Percentiles rank a stretch among this genome's conserved stretches.
Conservation (phyloP, 2,888 invertebrate genomes). For the Tineola bisselliella region DNA sequence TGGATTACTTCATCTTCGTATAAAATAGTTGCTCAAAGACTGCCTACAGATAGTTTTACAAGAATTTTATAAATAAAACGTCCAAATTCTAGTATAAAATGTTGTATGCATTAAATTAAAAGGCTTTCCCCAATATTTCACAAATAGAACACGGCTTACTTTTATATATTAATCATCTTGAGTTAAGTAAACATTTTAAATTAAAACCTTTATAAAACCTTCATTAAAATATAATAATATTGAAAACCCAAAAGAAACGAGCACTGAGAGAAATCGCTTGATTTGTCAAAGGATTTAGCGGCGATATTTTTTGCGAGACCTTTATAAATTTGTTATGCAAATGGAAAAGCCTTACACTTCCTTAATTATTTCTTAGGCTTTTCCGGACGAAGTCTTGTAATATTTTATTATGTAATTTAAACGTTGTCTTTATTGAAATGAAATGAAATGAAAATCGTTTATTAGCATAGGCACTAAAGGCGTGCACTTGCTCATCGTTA, state of each 20-base stretch:
- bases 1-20: no score
- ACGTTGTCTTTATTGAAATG: no score
- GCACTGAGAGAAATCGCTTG: constrained; percentile 23
- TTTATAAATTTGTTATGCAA: constrained; percentile 53
- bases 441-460: no score
- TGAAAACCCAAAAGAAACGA: constrained; percentile 20
- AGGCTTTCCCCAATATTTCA: no score
- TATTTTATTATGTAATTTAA: constrained; percentile 55
- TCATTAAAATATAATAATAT: constrained; percentile 21
- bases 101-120: no score
- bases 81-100: no score
- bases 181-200: constrained; percentile 16
- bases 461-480: no score
- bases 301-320: constrained; percentile 37
- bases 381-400: constrained; percentile 34
- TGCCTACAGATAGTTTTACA: no score
- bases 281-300: constrained; percentile 46
- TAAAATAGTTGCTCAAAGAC: no score
- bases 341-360: constrained; percentile 51
- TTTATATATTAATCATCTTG: constrained; percentile 18
- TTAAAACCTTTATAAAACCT: constrained; percentile 15
- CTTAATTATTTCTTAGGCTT: constrained; percentile 55
- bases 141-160: no score
- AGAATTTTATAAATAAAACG: no score
- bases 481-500: no score